Base-by-base conservation (phyloP, 2,113 vertebrate species). In the Oryzias melastigma region DNA sequence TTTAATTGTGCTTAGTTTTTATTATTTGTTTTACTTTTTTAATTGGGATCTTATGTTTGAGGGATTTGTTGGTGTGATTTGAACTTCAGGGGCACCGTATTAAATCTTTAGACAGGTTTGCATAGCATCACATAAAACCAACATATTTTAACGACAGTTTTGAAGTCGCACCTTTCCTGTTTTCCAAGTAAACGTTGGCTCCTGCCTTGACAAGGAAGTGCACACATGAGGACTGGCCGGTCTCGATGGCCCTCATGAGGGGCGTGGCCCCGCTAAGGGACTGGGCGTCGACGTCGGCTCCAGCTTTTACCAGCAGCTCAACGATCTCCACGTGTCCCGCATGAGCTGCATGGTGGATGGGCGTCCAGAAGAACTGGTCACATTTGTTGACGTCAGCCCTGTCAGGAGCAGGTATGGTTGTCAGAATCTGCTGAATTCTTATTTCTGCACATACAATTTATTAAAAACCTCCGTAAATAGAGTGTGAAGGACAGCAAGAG, bases 361-460 rank as follows among this genome's bases (percentile, higher is more conserved):
- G 92, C 5, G 94, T 98, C 97, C 97, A 99, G 68, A 88, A 58
- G 83, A 97, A 96, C 89, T 97, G 96, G 78, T 98, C 97, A 15
- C 81, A 82, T 10, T 84, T 62, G 0, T 94, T 93, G 41, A 95
- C 91, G 0, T 92, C 83, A 2, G 95, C 95, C 82, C 95, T 98
- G 61, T 15, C 56, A 57, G 55, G 53, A 27, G 62, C 15, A 60
- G 2, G 52, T 40, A 1, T 14, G n/a, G 5, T 27, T 1, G 35
- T 10, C 35, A 35, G 10, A 35, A 35, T 35, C 35, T 12, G 35
- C 10, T 2, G 35, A 2, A 35, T 35, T 35, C 10, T 35, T 35
- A 35, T 35, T 35, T 12, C 1, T 35, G 35, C 35, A 1, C 3
- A 10, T 12, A 12, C 8, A 35, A 0, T 10, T 12, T 35, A 35